Evolutionary conservation across 2,888 invertebrate genomes (phyloP).

Genomic region (Adelognathus sp.): DNA sequence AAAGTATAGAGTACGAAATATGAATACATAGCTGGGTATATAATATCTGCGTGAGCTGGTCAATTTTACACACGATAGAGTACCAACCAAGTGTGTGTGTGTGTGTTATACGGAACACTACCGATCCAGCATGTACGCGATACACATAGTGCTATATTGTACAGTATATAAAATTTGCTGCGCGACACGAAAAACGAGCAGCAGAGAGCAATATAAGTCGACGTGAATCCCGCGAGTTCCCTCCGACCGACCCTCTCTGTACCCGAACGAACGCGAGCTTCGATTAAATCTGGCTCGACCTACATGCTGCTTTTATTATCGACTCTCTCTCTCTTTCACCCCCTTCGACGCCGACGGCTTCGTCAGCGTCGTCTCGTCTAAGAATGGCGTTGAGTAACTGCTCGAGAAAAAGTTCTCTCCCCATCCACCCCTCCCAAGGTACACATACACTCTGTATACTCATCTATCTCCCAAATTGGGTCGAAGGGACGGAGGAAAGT

Average conservation of each 20-base stretch:
- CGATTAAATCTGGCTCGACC: constrained; percentile 60
- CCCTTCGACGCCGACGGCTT: constrained; percentile 21
- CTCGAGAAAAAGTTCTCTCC: neutral
- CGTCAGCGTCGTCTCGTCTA: constrained; percentile 21
- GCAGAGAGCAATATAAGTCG: constrained; percentile 29
- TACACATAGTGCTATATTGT: neutral
- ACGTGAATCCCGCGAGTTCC: constrained; percentile 29
- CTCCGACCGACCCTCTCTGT: constrained; percentile 29
- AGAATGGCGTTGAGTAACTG: constrained; percentile 23
- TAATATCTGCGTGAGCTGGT: neutral
- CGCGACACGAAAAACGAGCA: constrained; percentile 30
- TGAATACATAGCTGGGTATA: neutral
- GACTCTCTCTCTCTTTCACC: constrained; percentile 20
- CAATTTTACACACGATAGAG: neutral
- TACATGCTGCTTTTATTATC: constrained; percentile 59
- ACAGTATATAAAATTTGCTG: neutral
- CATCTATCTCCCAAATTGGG: neutral
- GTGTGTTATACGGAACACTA: neutral
- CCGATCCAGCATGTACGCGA: neutral
- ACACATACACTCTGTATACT: neutral
- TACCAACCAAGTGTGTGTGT: neutral
- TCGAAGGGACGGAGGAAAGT: neutral
- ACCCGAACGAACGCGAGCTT: constrained; percentile 42
- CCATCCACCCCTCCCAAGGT: neutral
- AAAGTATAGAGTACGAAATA: neutral